Evolutionary conservation across 2,113 vertebrate genomes (phyloP).

Genomic region (Neoarius graeffei): DNA sequence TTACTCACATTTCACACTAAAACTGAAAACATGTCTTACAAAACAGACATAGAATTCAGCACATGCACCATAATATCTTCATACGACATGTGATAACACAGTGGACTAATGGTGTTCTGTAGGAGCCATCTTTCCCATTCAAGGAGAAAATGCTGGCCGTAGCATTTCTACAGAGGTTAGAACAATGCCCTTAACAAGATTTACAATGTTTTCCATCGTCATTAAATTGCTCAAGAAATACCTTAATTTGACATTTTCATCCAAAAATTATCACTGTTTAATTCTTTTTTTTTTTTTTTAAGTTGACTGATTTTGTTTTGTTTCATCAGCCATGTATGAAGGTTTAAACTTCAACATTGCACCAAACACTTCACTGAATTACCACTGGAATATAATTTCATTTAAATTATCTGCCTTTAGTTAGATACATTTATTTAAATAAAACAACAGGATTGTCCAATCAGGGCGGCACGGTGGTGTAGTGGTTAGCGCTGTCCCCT

Average conservation of each 20-base stretch:
- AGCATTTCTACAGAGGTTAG: not conserved
- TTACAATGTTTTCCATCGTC: not conserved
- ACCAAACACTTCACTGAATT: not conserved
- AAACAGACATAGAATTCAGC: not conserved
- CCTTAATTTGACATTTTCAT: not conserved
- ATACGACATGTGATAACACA: not conserved
- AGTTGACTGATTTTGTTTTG: not conserved
- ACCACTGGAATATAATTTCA: not conserved
- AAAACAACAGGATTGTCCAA: too few species aligned
- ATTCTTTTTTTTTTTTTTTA: not conserved
- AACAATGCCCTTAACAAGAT: not conserved
- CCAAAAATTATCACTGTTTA: not conserved
- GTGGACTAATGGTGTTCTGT: not conserved
- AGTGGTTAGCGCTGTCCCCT: too few species aligned
- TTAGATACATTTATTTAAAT: too few species aligned
- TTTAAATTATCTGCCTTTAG: not conserved
- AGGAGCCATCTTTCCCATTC: not conserved
- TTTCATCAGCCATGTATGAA: not conserved
- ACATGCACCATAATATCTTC: not conserved
- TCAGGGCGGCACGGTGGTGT: too few species aligned
- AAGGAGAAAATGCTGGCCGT: not conserved
- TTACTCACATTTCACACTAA: not conserved
- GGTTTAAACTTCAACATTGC: not conserved
- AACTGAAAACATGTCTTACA: not conserved
- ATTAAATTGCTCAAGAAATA: not conserved